These are phyloP conservation scores for Zygothrica quintamaculata DNA, from an alignment of 2,888 invertebrate species.

Conservation along the genomic window DNA sequence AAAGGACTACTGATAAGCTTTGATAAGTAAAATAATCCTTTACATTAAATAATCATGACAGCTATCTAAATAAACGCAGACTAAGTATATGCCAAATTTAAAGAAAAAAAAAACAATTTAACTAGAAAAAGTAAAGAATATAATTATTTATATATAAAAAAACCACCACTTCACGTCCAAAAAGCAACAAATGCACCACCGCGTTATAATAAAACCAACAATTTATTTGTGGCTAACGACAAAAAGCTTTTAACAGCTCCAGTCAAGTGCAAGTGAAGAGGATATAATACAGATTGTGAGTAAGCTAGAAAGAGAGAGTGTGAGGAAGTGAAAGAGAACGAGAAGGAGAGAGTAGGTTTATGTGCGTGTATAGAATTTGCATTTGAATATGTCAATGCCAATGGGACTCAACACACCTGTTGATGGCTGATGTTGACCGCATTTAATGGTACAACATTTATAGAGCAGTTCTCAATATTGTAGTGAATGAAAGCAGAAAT, in stretches of 20 bases:
- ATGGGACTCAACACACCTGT: constrained; percentile 69
- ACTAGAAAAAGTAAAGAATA: too few relatives aligned
- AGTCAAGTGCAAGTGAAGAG: constrained; percentile 20
- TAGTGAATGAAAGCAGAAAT: constrained; percentile 53
- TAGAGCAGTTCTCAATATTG: constrained; percentile 27
- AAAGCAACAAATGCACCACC: constrained; percentile 47
- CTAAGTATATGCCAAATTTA: constrained; percentile 56
- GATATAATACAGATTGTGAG: constrained; percentile 9
- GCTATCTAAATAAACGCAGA: constrained; percentile 29
- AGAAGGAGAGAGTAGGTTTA: constrained; percentile 2
- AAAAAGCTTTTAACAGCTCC: constrained; percentile 44
- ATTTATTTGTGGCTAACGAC: constrained; percentile 24
- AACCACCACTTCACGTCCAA: constrained; percentile 55
- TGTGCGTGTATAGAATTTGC: constrained; percentile 8
- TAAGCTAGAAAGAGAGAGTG: constrained; percentile 13
- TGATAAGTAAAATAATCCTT: background rate
- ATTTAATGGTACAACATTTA: constrained; percentile 29
- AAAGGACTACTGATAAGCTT: constrained; percentile 23
- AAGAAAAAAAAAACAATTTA: constrained; percentile 28
- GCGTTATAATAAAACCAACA: constrained; percentile 23
- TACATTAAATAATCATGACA: constrained; percentile 1
- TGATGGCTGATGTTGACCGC: constrained; percentile 53
- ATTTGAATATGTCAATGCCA: constrained; percentile 20
- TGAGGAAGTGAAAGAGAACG: constrained; percentile 11
- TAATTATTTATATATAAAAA: constrained; percentile 10